Conservation (phyloP, 2,888 invertebrate genomes). For the Platerodrilus igneus region DNA sequence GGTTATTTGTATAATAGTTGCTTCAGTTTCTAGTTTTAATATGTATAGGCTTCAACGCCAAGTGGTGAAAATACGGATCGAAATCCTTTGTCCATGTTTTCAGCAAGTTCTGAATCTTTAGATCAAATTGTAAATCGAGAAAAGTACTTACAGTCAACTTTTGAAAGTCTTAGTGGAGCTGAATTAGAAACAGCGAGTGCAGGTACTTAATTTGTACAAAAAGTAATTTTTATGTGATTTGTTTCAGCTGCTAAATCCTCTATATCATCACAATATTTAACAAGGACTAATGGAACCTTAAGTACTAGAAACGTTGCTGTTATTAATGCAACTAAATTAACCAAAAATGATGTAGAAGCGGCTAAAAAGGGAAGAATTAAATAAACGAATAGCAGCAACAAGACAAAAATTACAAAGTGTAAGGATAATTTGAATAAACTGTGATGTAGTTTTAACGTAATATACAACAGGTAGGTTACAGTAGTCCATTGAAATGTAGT, state of each 20-base stretch:
- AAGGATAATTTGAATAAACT: no score
- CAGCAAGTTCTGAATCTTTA: conserved; percentile 69
- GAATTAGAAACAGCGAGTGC: conserved; percentile 50
- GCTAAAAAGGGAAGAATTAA: conserved; percentile 70
- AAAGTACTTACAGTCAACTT: conserved; percentile 62
- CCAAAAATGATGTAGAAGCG: conserved; percentile 60
- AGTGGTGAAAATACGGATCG: conserved; percentile 77
- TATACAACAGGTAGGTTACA: conserved; percentile 63
- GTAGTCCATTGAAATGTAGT: conserved; percentile 75
- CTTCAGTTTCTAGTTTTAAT: not conserved
- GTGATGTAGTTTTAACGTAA: conserved; percentile 5
- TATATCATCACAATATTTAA: conserved; percentile 58
- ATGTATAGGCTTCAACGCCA: conserved; percentile 65
- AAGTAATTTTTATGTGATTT: conserved; percentile 10
- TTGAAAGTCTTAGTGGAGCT: conserved; percentile 66
- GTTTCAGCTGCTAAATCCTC: conserved; percentile 53
- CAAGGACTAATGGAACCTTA: conserved; percentile 36
- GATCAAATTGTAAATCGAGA: conserved; percentile 56
- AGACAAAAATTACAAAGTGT: conserved; percentile 83
- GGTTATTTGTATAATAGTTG: conserved; percentile 32
- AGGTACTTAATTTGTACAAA: conserved; percentile 4
- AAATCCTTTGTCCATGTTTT: conserved; percentile 65
- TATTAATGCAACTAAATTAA: conserved; percentile 54
- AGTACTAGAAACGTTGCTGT: conserved; percentile 50
- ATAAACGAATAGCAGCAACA: conserved; percentile 78